Evolutionary conservation across 2,888 invertebrate genomes (phyloP), one percentile per base, ranked within the genome.

Genomic region (Druceiella hillmani): DNA sequence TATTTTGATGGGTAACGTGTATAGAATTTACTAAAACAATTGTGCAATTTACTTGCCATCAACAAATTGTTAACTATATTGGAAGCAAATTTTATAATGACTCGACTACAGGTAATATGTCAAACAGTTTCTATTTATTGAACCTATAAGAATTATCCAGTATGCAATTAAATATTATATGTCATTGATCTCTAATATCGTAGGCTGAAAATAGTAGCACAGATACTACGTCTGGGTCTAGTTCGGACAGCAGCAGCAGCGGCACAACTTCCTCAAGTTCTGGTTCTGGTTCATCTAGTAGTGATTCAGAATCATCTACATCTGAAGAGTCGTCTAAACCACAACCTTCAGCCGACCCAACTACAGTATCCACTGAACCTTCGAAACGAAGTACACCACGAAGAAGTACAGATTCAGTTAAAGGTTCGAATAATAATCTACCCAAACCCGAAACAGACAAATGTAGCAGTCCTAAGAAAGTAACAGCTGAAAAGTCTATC

Each of bases 231-330:
- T 79, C 83, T 17, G 81, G 74, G 4, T 78, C 81, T 6, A 69
- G 76, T 3, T 82, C 84, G 1, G 84, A 81, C 48, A 83, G 79
- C 0, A 83, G 76, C 52, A 77, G 76, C 39, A 78, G 83, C 51
- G 81, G 78, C 24, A 81, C 80, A 40, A 81, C 81, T 0, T 78
- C 83, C 1, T 81, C 79, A 43, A 79, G 78, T 37, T 81, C 83
- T 0, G 84, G 78, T 25, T 81, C 82, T 3, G 82, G 77, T 0
- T 80, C 78, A 2, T 78, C 80, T 24, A 82, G 80, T 50, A 78
- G 79, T 0, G 87, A 84, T 48, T 78, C 80, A 0, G 86, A 86
- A 45, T 81, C 84, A 1, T 81, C 82, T 1, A 69, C 72, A 2
- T 77, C 68, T 1, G 64, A 61, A 38, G 67, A 64, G 25, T 69